phyloP scores from a whole-genome alignment of 2,888 invertebrate genomes.

The Caenorhabditis sp. region DNA sequence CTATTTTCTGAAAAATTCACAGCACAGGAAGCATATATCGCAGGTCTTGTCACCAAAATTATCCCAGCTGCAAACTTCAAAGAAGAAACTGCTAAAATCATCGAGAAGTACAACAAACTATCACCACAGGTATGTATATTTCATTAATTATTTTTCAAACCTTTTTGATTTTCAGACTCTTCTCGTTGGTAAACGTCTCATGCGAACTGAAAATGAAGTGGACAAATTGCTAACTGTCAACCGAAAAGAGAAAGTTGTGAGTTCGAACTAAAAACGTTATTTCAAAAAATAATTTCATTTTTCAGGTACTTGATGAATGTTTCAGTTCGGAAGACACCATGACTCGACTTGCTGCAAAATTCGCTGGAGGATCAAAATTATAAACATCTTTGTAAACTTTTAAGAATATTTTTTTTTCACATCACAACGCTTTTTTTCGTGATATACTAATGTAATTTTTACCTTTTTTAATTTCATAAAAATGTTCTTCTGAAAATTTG shows the following conservation, averaged over 20 bases:
- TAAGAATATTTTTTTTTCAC: background rate
- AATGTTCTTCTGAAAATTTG: no score
- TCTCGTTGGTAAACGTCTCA: constrained; percentile 36
- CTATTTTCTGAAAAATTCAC: constrained; percentile 81
- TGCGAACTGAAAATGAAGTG: constrained; percentile 28
- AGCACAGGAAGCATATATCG: constrained; percentile 81
- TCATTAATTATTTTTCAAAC: background rate
- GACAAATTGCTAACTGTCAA: constrained; percentile 42
- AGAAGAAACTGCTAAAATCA: constrained; percentile 27
- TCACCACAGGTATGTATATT: constrained; percentile 24
- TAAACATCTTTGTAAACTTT: background rate
- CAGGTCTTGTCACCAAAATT: constrained; percentile 81
- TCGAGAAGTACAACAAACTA: constrained; percentile 34
- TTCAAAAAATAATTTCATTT: background rate
- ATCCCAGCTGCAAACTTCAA: constrained; percentile 38
- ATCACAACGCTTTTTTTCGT: background rate
- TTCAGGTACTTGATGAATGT: constrained; percentile 17
- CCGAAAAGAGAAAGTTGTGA: constrained; percentile 14
- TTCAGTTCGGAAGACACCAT: constrained; percentile 40
- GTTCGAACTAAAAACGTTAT: background rate
- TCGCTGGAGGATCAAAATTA: constrained; percentile 30
- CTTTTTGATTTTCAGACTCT: constrained; percentile 35
- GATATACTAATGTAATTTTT: no score
- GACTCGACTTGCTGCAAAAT: constrained; percentile 39
- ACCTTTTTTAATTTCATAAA: no score